A percentile compares a stretch with the other conserved stretches of the same genome.
These are phyloP conservation scores for Panorpa germanica DNA, from an alignment of 2,888 invertebrate genomes.

Conservation along the genomic window DNA sequence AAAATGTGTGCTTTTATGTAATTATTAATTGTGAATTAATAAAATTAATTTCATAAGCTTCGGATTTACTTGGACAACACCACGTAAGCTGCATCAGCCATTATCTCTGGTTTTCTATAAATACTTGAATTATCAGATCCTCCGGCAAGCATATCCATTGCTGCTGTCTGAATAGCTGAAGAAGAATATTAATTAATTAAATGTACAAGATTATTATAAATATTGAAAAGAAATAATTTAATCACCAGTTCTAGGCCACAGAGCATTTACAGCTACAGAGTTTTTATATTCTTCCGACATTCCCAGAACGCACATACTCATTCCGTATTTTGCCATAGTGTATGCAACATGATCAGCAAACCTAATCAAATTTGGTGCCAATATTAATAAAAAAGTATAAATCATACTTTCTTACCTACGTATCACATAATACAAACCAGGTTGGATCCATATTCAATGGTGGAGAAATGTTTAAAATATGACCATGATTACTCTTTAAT, in stretches of 20 bases:
- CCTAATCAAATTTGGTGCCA: conserved; percentile 17
- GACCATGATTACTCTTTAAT: conserved; percentile 72
- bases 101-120: conserved; percentile 70
- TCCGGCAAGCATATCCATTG: conserved; percentile 72
- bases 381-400: neutral
- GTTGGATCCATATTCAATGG: conserved; percentile 74
- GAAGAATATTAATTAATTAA: conserved; percentile 4
- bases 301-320: conserved; percentile 96
- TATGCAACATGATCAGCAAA: conserved; percentile 86
- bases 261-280: conserved; percentile 81
- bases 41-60: too few species aligned
- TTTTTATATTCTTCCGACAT: conserved; percentile 87
- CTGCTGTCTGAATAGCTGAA: conserved; percentile 79
- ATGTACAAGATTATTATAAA: conserved; percentile 5
- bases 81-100: conserved; percentile 78
- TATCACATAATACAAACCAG: conserved; percentile 36
- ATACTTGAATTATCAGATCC: conserved; percentile 44
- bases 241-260: conserved; percentile 86
- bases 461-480: conserved; percentile 89
- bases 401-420: neutral
- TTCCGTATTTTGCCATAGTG: conserved; percentile 96
- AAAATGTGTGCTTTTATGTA: too few species aligned
- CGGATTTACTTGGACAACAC: conserved; percentile 36
- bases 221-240: conserved; percentile 8
- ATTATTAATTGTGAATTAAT: too few species aligned